Percentiles rank a stretch among this genome's conserved stretches.
Conservation (phyloP, 2,797 vertebrate species). For the Cirrhinus molitorella region DNA sequence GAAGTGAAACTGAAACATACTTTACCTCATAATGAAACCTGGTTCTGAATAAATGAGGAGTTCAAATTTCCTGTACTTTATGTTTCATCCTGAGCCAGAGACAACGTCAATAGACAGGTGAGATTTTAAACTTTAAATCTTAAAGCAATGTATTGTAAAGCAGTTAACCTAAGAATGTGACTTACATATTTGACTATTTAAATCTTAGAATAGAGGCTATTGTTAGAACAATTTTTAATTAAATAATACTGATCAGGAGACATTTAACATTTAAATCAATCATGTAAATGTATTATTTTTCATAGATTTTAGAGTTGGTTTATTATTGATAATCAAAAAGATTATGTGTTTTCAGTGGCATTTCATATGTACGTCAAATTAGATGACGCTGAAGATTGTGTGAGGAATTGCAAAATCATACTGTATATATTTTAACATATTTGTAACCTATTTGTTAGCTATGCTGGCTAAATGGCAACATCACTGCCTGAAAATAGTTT, state of each 20-base stretch:
- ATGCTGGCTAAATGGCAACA: not conserved
- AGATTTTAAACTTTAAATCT: not conserved
- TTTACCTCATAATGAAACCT: not conserved
- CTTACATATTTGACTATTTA: not conserved
- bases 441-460: not conserved
- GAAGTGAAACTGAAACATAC: slow-evolving; percentile 20
- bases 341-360: not conserved
- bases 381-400: not conserved
- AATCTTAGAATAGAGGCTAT: not conserved
- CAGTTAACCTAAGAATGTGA: not conserved
- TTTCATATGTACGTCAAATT: not conserved
- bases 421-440: not conserved
- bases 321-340: not conserved
- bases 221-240: not conserved
- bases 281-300: not conserved
- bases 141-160: not conserved
- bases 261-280: not conserved
- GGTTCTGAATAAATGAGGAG: not conserved
- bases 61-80: not conserved
- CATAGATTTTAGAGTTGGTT: not conserved
- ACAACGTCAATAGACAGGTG: not conserved
- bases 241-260: not conserved
- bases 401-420: not conserved
- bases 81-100: not conserved
- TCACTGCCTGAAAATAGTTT: not conserved